Evolutionary conservation across 2,113 vertebrate species (phyloP).

Genomic region (Thinocorus orbignyianus): DNA sequence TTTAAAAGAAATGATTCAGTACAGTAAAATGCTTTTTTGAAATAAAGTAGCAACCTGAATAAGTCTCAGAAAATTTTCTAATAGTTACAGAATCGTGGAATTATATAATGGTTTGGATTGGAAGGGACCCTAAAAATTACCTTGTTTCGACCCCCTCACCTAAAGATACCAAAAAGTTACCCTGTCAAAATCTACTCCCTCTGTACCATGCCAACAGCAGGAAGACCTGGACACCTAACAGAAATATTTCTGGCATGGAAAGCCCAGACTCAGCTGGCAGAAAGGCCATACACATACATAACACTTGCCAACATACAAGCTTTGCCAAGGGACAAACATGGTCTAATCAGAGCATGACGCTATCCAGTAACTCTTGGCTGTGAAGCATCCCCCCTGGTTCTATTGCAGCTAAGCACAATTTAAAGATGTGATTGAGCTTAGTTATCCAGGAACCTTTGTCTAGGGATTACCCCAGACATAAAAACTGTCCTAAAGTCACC

Average conservation of each 20-base stretch:
- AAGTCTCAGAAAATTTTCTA: background rate
- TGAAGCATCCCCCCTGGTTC: accelerated
- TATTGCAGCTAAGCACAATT: background rate
- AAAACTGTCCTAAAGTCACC: background rate
- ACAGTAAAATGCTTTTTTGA: background rate
- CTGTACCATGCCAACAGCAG: background rate
- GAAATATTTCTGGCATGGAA: background rate
- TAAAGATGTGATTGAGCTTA: background rate
- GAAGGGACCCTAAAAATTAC: no score
- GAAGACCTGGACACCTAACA: background rate
- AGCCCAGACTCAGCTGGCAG: background rate
- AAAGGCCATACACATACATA: background rate
- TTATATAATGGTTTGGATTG: no score
- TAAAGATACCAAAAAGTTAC: background rate
- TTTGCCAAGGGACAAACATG: slow-evolving; percentile 1
- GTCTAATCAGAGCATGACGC: background rate
- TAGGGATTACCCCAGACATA: background rate
- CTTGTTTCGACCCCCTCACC: background rate
- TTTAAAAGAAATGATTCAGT: background rate
- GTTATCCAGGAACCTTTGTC: background rate
- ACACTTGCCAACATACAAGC: background rate
- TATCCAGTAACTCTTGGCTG: slow-evolving; percentile 20
- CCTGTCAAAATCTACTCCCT: background rate
- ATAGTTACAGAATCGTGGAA: background rate
- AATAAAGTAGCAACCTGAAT: background rate